These are phyloP conservation scores for Clistopyga incitator DNA, from an alignment of 2,888 invertebrate species.

Conservation along the genomic window DNA sequence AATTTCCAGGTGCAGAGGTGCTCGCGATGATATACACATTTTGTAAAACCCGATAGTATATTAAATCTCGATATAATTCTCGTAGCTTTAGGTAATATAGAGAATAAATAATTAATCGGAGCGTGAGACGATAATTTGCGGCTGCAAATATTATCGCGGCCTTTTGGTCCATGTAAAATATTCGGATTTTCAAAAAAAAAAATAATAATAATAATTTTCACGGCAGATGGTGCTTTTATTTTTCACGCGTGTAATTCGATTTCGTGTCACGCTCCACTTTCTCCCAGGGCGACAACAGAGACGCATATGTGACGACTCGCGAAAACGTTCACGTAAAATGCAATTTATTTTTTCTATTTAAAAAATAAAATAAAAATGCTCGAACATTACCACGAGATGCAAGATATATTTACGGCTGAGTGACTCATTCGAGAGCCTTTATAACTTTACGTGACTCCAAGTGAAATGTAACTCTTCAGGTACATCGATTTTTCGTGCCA, in stretches of 20 bases:
- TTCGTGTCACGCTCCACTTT: conserved; percentile 37
- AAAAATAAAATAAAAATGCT: background rate
- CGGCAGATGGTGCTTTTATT: background rate
- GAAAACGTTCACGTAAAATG: background rate
- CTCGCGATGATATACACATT: conserved; percentile 42
- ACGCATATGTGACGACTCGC: conserved; percentile 11
- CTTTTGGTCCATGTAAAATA: background rate
- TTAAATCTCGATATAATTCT: conserved; percentile 10
- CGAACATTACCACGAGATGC: conserved; percentile 1
- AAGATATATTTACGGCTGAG: background rate
- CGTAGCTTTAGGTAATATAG: conserved; percentile 31
- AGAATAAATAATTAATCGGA: conserved; percentile 18
- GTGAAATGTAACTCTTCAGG: conserved; percentile 11
- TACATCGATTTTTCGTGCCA: conserved; percentile 39
- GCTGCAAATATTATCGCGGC: background rate
- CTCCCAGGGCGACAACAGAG: background rate
- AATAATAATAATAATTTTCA: background rate
- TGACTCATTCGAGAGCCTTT: conserved; percentile 2
- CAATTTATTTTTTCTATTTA: background rate
- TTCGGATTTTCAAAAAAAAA: no score
- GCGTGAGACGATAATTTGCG: conserved; percentile 15
- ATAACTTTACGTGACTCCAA: conserved; percentile 19
- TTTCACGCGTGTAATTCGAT: background rate
- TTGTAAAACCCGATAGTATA: conserved; percentile 1
- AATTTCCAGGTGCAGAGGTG: conserved; percentile 46